Evolutionary conservation across 2,888 invertebrate genomes (phyloP).

Genomic region (Smittia sp.): DNA sequence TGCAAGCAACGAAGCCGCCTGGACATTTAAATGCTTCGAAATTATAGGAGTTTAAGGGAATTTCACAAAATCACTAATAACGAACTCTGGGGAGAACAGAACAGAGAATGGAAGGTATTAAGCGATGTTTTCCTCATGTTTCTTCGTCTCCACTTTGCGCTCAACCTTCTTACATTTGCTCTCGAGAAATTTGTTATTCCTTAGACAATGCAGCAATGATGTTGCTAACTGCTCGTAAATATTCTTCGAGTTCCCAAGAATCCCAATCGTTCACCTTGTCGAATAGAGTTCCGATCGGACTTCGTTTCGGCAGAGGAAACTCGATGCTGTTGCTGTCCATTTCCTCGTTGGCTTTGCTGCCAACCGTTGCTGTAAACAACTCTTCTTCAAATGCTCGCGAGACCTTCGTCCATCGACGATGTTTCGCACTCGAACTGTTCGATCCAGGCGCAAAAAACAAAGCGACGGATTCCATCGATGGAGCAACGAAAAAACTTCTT

Average conservation of each 20-base stretch:
- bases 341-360: neutral
- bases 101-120: neutral
- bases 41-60: slow-evolving; percentile 1
- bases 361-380: neutral
- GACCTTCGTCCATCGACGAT: neutral
- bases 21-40: neutral
- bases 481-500: slow-evolving; percentile 29
- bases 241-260: neutral
- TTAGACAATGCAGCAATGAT: neutral
- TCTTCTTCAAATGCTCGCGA: neutral
- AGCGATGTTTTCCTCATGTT: slow-evolving; percentile 7
- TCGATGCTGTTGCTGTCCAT: slow-evolving; percentile 1
- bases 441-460: neutral
- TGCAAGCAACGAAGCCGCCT: too few species aligned
- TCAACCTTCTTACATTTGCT: neutral
- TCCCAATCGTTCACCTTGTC: neutral
- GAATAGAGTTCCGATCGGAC: neutral
- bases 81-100: neutral
- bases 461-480: neutral
- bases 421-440: neutral
- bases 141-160: neutral
- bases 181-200: neutral
- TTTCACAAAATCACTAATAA: slow-evolving; percentile 7
- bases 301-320: too few species aligned
- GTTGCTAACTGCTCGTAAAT: neutral